phyloP scores from a whole-genome alignment of 1,140 invertebrate genomes.

The Sminthurides bifidus region DNA sequence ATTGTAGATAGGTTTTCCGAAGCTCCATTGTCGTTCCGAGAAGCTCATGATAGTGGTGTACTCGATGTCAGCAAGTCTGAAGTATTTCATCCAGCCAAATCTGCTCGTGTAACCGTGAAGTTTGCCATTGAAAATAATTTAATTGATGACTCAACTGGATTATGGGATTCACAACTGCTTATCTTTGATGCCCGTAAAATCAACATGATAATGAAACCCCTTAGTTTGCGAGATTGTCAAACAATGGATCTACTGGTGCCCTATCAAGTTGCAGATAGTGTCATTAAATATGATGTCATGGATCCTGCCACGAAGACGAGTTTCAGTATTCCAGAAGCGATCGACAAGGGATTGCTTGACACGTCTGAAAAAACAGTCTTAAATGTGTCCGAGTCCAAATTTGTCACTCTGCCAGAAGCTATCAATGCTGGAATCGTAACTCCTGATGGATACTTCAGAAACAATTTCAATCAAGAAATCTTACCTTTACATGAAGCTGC shows the following conservation, averaged over 20 bases:
- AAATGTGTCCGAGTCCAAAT: constrained; percentile 59
- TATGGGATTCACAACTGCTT: constrained; percentile 56
- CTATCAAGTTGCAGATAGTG: no score
- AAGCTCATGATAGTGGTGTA: constrained; percentile 62
- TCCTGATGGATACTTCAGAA: constrained; percentile 57
- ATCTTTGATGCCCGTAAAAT: constrained; percentile 59
- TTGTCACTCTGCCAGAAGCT: constrained; percentile 76
- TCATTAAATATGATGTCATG: constrained; percentile 39
- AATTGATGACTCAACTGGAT: constrained; percentile 59
- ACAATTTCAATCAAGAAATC: constrained; percentile 59
- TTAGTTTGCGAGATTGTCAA: constrained; percentile 75
- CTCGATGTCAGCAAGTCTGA: constrained; percentile 63
- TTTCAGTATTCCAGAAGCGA: constrained; percentile 68
- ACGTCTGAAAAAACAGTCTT: constrained; percentile 70
- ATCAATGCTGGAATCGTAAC: constrained; percentile 64
- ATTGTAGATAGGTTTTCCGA: constrained; percentile 71
- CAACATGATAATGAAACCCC: constrained; percentile 69
- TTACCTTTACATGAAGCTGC: constrained; percentile 51
- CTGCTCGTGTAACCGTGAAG: constrained; percentile 64
- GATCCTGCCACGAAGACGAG: constrained; percentile 63
- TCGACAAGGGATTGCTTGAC: constrained; percentile 73
- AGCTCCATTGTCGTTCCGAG: constrained; percentile 61
- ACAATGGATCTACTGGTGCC: constrained; percentile 68
- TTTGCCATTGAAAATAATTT: constrained; percentile 65
- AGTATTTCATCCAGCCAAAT: constrained; percentile 63